Evolutionary conservation across 2,113 vertebrate genomes (phyloP), one percentile per base, ranked within the genome.

Genomic region (Hyla sarda): DNA sequence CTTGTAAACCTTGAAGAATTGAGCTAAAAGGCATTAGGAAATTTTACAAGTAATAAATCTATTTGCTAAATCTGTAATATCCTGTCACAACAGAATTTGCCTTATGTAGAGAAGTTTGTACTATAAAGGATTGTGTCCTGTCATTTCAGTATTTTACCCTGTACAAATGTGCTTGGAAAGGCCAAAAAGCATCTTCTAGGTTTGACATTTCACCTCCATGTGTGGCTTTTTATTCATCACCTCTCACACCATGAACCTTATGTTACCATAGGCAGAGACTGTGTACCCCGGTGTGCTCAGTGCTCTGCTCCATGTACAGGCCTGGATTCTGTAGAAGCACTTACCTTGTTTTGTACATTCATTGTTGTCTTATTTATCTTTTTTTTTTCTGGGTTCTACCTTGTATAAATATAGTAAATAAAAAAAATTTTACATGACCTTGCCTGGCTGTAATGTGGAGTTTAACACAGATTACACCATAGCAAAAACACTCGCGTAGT

Each of bases 391-490:
- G 67, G 67, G 72, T 76, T 84, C n/a, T 75, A 76, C 41, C 71
- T 84, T 84, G 83, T 84, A 84, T 16, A 84, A 76, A 84, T 76
- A 75, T 60, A 84, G 83, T 65, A 84, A 84, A 84, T 84, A 84
- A 84, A 84, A 84, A 84, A 56, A 73, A 84, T 84, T 84, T 84
- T 84, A 74, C 52, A 84, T 62, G 3, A 84, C 30, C 25, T 34
- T 48, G 28, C 2, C 41, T 76, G 56, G 56, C 34, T 80, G 54
- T 50, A 75, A 17, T 75, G 45, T 50, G 47, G 14, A 37, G 32
- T 41, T 11, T 14, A 32, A 30, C 32, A 32, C 3, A 17, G 8
- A 41, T 41, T 48, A 48, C 47, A 48, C 47, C 47, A 12, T 48
- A 48, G 47, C 41, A 45, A 45, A 45, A 45, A 45, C 41, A 45